A percentile compares a stretch with the other conserved stretches of the same genome.
phyloP scores from a whole-genome alignment of 2,797 vertebrate genomes.

The Cryptoprocta ferox region DNA sequence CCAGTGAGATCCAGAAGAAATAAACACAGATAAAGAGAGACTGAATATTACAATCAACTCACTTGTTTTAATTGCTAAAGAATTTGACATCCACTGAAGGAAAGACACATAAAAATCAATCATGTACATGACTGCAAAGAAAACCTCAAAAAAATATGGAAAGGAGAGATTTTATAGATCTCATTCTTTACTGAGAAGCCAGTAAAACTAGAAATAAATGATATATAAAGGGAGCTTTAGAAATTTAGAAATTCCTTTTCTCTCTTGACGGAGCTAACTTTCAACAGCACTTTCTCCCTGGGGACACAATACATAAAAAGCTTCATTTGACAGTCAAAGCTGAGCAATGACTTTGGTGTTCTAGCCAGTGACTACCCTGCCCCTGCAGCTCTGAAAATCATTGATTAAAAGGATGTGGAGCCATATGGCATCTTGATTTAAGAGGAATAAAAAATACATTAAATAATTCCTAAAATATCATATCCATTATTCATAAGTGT shows the following conservation, averaged over 20 bases:
- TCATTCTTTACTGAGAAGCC: slow-evolving; percentile 61
- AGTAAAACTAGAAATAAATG: slow-evolving; percentile 69
- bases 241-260: slow-evolving; percentile 72
- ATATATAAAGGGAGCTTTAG: slow-evolving; percentile 61
- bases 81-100: slow-evolving; percentile 47
- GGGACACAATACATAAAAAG: slow-evolving; percentile 69
- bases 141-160: slow-evolving; percentile 58
- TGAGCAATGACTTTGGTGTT: slow-evolving; percentile 66
- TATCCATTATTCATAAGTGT: slow-evolving; percentile 72
- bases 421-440: slow-evolving; percentile 76
- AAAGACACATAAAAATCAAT: slow-evolving; percentile 36
- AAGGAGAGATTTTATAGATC: background rate
- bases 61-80: slow-evolving; percentile 61
- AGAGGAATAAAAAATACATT: slow-evolving; percentile 76
- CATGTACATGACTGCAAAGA: background rate
- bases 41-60: background rate
- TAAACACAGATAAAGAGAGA: slow-evolving; percentile 42
- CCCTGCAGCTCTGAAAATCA: slow-evolving; percentile 62
- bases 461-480: slow-evolving; percentile 73
- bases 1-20: slow-evolving; percentile 51
- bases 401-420: slow-evolving; percentile 77
- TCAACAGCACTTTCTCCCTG: slow-evolving; percentile 65
- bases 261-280: slow-evolving; percentile 64
- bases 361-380: slow-evolving; percentile 59
- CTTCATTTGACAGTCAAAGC: slow-evolving; percentile 74